phyloP scores from a whole-genome alignment of 2,888 invertebrate genomes.

The Neoascia interrupta region DNA sequence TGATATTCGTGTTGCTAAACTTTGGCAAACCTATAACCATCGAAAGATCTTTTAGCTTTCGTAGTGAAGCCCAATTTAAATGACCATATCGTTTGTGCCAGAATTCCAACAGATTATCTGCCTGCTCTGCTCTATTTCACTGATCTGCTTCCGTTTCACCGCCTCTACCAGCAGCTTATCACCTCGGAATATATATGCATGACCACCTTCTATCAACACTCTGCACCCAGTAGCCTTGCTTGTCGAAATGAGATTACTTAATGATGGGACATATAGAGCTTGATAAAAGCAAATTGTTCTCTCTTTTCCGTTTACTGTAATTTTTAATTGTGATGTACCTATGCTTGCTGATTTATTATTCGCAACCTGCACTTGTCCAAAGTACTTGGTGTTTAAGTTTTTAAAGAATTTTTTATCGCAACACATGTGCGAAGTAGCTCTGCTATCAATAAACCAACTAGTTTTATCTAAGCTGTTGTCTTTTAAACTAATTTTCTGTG shows the following conservation, averaged over 20 bases:
- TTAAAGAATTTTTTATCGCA: no score
- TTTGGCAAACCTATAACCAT: no score
- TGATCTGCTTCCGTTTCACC: background rate
- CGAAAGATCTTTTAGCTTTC: no score
- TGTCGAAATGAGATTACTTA: slow-evolving; percentile 3
- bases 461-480: background rate
- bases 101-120: slow-evolving; percentile 13
- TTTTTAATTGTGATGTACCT: background rate
- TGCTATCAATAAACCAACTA: slow-evolving; percentile 17
- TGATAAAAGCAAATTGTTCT: slow-evolving; percentile 2
- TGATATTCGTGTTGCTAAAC: no score
- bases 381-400: background rate
- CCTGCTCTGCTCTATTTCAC: background rate
- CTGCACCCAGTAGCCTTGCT: slow-evolving; percentile 10
- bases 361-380: no score
- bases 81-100: no score
- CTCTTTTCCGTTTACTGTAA: background rate
- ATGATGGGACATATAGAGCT: background rate
- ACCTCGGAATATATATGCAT: no score
- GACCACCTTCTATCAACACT: slow-evolving; percentile 4
- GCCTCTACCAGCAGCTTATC: no score
- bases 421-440: no score
- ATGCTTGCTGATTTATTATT: no score
- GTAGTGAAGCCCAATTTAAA: no score
- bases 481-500: slow-evolving; percentile 1